Base-by-base conservation (phyloP, 2,888 invertebrate species). In the Drosophila siamana region DNA sequence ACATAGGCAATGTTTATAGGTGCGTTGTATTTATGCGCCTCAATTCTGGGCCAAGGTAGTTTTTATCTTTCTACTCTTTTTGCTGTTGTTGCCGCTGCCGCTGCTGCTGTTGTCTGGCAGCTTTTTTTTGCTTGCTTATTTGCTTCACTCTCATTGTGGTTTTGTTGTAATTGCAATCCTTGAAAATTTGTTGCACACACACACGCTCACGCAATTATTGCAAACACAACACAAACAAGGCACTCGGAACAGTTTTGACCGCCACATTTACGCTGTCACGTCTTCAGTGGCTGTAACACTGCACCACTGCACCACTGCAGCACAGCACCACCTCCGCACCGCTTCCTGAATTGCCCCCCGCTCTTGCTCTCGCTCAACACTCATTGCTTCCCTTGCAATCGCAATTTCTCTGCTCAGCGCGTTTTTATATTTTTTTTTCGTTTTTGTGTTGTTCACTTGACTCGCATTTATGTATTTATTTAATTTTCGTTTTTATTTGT, bases 1-100 rank as follows among this genome's bases (percentile, higher is more conserved):
- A 48, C n/a, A 52, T 22, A 65, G 64, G 46, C 63, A 68, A 36
- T 73, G 69, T 78, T 86, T 88, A 88, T 83, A 88, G 83, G 83
- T 83, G 83, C 83, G 86, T 79, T 77, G 77, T 70, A 63, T 77
- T 79, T 79, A 74, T 79, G 75, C 75, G 79, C 71, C 75, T 80
- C 83, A 79, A 87, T 88, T 88, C 87, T 88, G 88, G 88, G 88
- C 88, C 88, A 88, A 88, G 88, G 88, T 89, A 83, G 87, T 87
- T 88, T 88, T 89, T 89, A 86, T 88, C 83, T 82, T 89, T 88
- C 74, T 86, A 77, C 82, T 74, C 71, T 80, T 77, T 64, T 71
- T 77, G 55, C 64, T 51, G 19, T 38, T 51, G 38, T 50, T 48
- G 44, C 8, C 13, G 55, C 30, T 64, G 51, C 43, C 66, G 59